Evolutionary conservation across 2,113 vertebrate species (phyloP).

Genomic region (Ptilonorhynchus violaceus): DNA sequence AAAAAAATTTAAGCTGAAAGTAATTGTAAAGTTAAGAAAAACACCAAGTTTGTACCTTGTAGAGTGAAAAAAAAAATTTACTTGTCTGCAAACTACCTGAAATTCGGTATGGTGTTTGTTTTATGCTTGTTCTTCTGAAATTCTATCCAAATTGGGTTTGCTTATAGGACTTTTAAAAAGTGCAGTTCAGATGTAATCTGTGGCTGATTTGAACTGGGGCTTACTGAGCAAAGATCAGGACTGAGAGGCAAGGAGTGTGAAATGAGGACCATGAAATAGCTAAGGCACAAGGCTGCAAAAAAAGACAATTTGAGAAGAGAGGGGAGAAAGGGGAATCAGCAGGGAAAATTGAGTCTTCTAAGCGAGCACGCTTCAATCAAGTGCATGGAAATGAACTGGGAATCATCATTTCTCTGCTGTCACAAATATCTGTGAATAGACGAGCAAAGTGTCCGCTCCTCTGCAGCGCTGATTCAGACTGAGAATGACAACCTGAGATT

Average conservation of each 20-base stretch:
- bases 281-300: not conserved
- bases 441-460: not conserved
- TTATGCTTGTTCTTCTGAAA: not conserved
- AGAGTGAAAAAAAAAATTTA: not conserved
- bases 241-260: not conserved
- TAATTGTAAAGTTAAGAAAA: not conserved
- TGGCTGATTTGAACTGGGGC: not conserved
- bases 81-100: not conserved
- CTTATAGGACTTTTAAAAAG: not conserved
- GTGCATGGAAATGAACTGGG: not conserved
- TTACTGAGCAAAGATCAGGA: not conserved
- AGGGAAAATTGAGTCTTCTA: not conserved
- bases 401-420: not conserved
- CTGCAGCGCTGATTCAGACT: not conserved
- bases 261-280: not conserved
- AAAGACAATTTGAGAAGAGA: not conserved
- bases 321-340: not conserved
- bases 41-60: not conserved
- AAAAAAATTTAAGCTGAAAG: not conserved
- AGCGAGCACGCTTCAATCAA: not conserved
- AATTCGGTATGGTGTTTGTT: not conserved
- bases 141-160: not conserved
- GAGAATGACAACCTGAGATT: constrained; percentile 1
- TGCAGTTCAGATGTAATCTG: not conserved
- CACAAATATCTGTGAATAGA: not conserved